Conservation (phyloP, 1,140 invertebrate genomes). For the Choristoneura fumiferana region DNA sequence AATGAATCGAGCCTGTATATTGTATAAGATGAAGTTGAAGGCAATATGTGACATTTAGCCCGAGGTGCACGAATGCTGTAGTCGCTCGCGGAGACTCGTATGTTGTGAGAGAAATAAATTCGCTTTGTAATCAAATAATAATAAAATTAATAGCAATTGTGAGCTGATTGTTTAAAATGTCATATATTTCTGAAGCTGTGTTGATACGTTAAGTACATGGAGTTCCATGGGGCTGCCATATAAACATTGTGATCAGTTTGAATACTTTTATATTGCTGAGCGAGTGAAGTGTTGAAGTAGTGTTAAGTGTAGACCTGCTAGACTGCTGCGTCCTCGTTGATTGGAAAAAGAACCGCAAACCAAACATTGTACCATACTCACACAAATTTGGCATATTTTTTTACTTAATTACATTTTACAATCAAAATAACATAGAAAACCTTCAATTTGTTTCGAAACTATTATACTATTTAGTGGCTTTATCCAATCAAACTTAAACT, state of each 20-base stretch:
- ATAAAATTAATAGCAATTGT: constrained; percentile 47
- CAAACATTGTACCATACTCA: not conserved
- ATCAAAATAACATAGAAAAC: constrained; percentile 9
- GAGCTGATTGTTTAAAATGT: constrained; percentile 63
- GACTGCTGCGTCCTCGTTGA: constrained; percentile 67
- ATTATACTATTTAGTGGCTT: constrained; percentile 52
- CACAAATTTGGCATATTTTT: constrained; percentile 3
- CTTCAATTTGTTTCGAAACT: constrained; percentile 30
- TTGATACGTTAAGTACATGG: constrained; percentile 67
- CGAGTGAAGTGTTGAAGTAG: constrained; percentile 70
- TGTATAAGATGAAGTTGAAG: constrained; percentile 52
- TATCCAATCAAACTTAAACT: constrained; percentile 70
- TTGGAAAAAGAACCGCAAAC: constrained; percentile 54
- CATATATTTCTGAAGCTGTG: constrained; percentile 62
- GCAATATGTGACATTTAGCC: constrained; percentile 72
- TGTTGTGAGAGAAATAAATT: constrained; percentile 35
- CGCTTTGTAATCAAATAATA: constrained; percentile 40
- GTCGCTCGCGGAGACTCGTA: constrained; percentile 35
- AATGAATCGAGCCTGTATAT: constrained; percentile 59
- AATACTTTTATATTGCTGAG: constrained; percentile 77
- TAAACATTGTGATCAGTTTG: constrained; percentile 75
- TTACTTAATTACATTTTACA: constrained; percentile 17
- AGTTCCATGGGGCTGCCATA: constrained; percentile 74
- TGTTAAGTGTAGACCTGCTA: constrained; percentile 76
- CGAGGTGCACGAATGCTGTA: constrained; percentile 45